Evolutionary conservation across 2,888 invertebrate genomes (phyloP), one percentile per base, ranked within the genome.

Genomic region (Drosophila ustulata): DNA sequence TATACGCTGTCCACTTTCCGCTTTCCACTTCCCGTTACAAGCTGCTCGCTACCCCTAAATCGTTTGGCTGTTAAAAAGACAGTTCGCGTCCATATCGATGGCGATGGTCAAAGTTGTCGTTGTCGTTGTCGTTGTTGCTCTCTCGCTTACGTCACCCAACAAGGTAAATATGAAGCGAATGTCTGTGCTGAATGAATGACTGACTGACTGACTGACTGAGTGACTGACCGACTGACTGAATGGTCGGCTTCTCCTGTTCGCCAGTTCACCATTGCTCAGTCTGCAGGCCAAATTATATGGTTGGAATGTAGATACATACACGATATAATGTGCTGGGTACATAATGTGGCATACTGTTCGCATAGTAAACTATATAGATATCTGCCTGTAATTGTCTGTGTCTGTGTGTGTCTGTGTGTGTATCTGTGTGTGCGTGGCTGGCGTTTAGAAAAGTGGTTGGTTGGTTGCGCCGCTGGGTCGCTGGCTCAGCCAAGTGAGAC

Each of bases 401-500:
- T 37, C 3, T 30, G 7, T 37, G 34, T 32, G 6, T 34, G 52
- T 45, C 32, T 43, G 25, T 52, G 34, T 43, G 34, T 41, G 26
- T 30, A 43, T 45, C 34, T 39, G 41, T 75, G 64, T 69, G 68
- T 71, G 37, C 13, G 39, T 41, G 39, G 39, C 39, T 41, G 67
- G 75, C 66, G 66, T 72, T 75, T 76, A 68, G 72, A 78, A 77
- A 68, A 81, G 88, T 86, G 87, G 82, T 83, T 76, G 83, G 69
- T 80, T 73, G 50, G 68, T 66, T 65, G 70, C 68, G 80, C 70
- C 57, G 77, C 66, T 77, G 61, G 43, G 69, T 66, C 62, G 76
- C 71, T 79, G 78, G 90, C 80, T 76, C 89, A 89, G 77, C 90
- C 90, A 88, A 85, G 85, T 89, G 90, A 83, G 88, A 90, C 89